A percentile compares a stretch with the other conserved stretches of the same genome.
phyloP scores from a whole-genome alignment of 2,113 vertebrate species.

The Lucifuga dentata region DNA sequence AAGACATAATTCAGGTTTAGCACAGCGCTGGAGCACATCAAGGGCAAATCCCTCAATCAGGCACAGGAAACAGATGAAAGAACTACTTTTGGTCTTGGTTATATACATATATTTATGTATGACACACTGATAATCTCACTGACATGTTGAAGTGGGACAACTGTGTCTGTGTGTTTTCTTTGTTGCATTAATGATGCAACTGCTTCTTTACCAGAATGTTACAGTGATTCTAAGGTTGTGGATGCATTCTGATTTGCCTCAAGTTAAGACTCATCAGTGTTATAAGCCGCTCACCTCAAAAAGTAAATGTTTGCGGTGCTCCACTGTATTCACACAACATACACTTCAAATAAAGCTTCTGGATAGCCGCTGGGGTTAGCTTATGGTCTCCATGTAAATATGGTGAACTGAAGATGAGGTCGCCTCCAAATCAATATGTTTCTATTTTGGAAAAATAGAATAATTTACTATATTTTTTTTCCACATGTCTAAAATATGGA shows the following conservation, averaged over 20 bases:
- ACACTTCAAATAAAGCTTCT: too few relatives aligned
- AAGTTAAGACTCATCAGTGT: too few relatives aligned
- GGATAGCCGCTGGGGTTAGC: background rate
- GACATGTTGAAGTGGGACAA: background rate
- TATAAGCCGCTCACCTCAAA: background rate
- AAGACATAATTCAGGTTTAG: constrained; percentile 9
- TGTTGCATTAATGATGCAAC: background rate
- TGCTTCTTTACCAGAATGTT: background rate
- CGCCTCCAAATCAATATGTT: background rate
- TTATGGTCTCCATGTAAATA: background rate
- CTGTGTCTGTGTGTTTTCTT: background rate
- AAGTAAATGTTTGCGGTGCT: background rate
- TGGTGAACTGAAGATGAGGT: background rate
- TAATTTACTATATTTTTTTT: background rate
- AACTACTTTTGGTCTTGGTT: constrained; percentile 12
- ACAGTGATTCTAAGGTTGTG: too few relatives aligned
- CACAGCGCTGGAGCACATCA: background rate
- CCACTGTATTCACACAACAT: background rate
- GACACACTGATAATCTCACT: background rate
- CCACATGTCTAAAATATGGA: background rate
- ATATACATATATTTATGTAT: constrained; percentile 9
- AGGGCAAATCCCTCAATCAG: background rate
- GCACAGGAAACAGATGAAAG: background rate
- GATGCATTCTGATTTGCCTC: background rate
- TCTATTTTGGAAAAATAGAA: background rate